A percentile compares a stretch with the other conserved stretches of the same genome.
Conservation (phyloP, 2,113 vertebrate species). For the Laterallus jamaicensis region DNA sequence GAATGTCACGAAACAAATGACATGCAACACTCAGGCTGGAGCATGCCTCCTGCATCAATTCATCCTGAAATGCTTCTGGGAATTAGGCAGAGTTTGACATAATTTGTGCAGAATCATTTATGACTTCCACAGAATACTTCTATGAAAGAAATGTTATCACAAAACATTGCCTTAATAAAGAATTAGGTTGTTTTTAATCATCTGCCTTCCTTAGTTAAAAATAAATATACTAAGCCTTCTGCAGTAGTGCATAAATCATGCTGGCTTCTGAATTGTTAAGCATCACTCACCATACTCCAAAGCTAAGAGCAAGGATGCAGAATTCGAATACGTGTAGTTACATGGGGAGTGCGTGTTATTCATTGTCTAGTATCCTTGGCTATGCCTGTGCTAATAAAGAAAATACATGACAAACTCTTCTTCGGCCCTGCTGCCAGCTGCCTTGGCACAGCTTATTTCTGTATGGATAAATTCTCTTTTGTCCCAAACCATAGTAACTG, state of each 20-base stretch:
- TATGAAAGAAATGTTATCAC: conserved; percentile 46
- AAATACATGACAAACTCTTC: not conserved
- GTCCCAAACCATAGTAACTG: not conserved
- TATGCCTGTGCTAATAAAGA: not conserved
- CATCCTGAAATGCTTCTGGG: conserved; percentile 29
- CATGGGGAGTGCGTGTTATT: not conserved
- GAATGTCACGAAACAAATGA: conserved; percentile 31
- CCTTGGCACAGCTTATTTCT: not conserved
- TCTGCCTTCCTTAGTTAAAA: not conserved
- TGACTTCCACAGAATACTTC: not conserved
- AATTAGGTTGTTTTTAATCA: conserved; percentile 43
- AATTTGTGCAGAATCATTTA: conserved; percentile 25
- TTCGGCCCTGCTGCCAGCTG: not conserved
- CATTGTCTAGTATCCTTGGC: not conserved
- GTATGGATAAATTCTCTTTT: not conserved
- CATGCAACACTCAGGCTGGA: not conserved
- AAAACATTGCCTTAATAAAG: conserved; percentile 37
- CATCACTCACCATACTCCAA: not conserved
- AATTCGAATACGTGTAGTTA: conserved; percentile 17
- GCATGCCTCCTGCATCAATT: not conserved
- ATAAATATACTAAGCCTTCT: not conserved
- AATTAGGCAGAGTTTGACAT: conserved; percentile 5
- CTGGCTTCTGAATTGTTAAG: not conserved
- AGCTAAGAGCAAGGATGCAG: conserved; percentile 16
- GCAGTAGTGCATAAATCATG: not conserved